Percentiles rank a stretch among this genome's conserved stretches.
Conservation (phyloP, 2,888 invertebrate genomes). For the Eretmocerus hayati region DNA sequence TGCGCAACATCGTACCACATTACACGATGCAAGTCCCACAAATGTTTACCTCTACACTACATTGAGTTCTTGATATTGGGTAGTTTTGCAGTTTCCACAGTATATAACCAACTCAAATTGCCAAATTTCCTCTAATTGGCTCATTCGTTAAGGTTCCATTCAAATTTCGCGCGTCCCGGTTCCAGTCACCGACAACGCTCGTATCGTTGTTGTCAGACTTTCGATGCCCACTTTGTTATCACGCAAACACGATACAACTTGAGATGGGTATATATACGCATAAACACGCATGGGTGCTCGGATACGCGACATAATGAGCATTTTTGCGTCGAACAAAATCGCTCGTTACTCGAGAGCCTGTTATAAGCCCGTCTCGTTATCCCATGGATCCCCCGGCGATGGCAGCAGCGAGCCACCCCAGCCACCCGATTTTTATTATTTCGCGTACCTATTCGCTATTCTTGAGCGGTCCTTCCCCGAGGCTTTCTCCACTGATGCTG, state of each 20-base stretch:
- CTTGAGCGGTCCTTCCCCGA: neutral
- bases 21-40: too few relatives aligned
- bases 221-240: too few relatives aligned
- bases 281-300: neutral
- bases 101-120: too few relatives aligned
- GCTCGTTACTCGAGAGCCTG: neutral
- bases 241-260: too few relatives aligned
- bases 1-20: too few relatives aligned
- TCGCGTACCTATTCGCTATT: neutral
- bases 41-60: slow-evolving; percentile 9
- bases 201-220: too few relatives aligned
- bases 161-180: too few relatives aligned
- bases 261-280: too few relatives aligned
- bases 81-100: neutral
- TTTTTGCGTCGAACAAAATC: neutral
- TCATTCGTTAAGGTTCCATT: too few relatives aligned
- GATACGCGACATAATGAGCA: neutral
- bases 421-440: neutral
- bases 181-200: too few relatives aligned
- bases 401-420: neutral
- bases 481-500: neutral
- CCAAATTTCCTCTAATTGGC: too few relatives aligned
- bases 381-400: neutral
- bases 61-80: too few relatives aligned
- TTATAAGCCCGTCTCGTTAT: neutral